These are phyloP conservation scores for Limnephilus auricula DNA, from an alignment of 2,888 invertebrate genomes.

Conservation along the genomic window DNA sequence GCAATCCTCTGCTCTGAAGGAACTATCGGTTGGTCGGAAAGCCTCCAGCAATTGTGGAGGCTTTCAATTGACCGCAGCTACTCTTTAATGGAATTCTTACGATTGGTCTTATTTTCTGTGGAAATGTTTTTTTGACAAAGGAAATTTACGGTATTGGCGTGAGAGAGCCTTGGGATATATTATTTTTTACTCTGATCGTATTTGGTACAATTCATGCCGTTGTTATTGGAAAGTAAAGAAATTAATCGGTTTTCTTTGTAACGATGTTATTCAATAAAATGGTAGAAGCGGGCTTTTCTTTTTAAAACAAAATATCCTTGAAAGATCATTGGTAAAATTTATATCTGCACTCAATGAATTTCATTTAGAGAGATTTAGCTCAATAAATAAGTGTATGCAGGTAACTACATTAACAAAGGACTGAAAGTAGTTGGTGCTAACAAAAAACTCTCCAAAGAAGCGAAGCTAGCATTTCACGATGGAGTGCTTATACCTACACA, in stretches of 20 bases:
- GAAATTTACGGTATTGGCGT: constrained; percentile 41
- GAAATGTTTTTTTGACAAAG: constrained; percentile 48
- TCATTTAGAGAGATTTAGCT: no score
- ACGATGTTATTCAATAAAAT: neutral
- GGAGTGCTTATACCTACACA: no score
- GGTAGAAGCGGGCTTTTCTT: neutral
- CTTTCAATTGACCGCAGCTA: constrained; percentile 59
- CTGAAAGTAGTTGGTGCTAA: no score
- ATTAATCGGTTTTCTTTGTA: neutral
- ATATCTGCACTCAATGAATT: no score
- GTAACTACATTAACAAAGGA: no score
- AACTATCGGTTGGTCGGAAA: constrained; percentile 33
- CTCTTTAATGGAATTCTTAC: constrained; percentile 54
- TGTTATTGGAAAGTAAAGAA: neutral
- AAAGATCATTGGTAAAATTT: neutral
- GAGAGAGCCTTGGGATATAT: neutral
- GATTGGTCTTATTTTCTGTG: constrained; percentile 53
- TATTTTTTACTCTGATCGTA: constrained; percentile 28
- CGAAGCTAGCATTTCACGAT: no score
- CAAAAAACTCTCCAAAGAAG: no score
- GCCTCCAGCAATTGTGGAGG: constrained; percentile 42
- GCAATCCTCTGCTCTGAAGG: neutral
- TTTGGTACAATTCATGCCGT: neutral
- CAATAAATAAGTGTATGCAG: no score
- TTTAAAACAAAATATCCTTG: neutral